These are phyloP conservation scores for Amblyjoppa proteus DNA, from an alignment of 2,888 invertebrate species.

Conservation along the genomic window DNA sequence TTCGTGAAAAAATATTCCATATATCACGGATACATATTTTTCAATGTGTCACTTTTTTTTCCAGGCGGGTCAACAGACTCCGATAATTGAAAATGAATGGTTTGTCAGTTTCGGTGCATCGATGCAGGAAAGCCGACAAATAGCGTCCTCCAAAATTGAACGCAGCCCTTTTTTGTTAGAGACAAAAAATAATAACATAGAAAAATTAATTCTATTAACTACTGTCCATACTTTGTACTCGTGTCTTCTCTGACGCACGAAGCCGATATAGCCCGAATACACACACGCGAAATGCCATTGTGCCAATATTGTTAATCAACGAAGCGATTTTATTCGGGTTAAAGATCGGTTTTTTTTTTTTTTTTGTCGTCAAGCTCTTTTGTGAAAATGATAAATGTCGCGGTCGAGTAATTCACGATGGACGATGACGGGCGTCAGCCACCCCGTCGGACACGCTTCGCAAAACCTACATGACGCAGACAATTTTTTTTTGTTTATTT, in stretches of 20 bases:
- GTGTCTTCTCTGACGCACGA: not conserved
- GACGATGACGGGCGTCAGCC: constrained; percentile 44
- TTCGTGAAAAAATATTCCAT: not conserved
- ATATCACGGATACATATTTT: not conserved
- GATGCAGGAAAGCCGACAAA: not conserved
- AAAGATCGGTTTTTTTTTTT: not conserved
- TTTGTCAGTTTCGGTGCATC: not conserved
- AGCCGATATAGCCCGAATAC: not conserved
- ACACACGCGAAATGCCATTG: not conserved
- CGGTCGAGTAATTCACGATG: constrained; percentile 57
- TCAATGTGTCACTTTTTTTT: not conserved
- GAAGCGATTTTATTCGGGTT: constrained; percentile 1
- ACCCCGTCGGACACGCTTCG: constrained; percentile 13
- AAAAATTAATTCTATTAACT: not conserved
- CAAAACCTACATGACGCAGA: constrained; percentile 43
- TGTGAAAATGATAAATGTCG: constrained; percentile 58
- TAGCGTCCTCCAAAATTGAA: not conserved
- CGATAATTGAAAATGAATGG: not conserved
- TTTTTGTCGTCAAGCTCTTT: constrained; percentile 33
- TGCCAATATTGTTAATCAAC: constrained; percentile 34
- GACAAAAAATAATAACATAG: constrained; percentile 7
- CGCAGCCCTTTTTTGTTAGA: not conserved
- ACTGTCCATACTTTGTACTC: not conserved
- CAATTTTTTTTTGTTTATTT: constrained; percentile 21
- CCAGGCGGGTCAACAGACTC: not conserved